Base-by-base conservation (phyloP, 1,140 invertebrate genomes). In the Drosophila serrata region DNA sequence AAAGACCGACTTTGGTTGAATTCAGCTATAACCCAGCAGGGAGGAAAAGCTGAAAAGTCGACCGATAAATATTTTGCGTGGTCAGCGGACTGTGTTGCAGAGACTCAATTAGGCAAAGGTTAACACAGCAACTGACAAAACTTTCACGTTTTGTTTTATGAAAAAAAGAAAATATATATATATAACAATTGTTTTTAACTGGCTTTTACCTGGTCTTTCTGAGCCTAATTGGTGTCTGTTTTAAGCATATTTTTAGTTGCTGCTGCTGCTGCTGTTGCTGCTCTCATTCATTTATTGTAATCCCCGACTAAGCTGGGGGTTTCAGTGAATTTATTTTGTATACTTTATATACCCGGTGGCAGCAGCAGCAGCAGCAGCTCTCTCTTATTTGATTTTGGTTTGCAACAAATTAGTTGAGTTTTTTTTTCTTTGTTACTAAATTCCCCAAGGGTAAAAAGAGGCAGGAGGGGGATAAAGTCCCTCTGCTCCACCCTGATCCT, bases 321-420 rank as follows among this genome's bases (percentile, higher is more conserved):
- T 49, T 15, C n/a, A 35, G 42, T 27, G 24, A 82, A 82, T 68
- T 73, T 73, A 81, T 76, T 79, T 55, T 61, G 79, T 82, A 57
- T 75, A 72, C 53, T 53, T 49, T 37, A 31, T 29, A 22, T 29
- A 22, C 27, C 48, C 46, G 46, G 42, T 13, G 19, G 42, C 42
- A 33, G 3, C 13, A 46, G 43, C 6, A 4, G 24, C 46, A n/a
- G 45, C n/a, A n/a, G n/a, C n/a, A n/a, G n/a, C n/a, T n/a, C 62
- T 62, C 67, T 81, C 74, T 81, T 78, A 79, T 87, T 86, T 87
- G 55, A 86, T 82, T 76, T 87, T 42, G 67, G 60, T 69, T 15
- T 4, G 19, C 49, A 29, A 29, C 64, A 87, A 87, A 87, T 87
- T 87, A 87, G 82, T 87, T 87, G 69, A 79, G 65, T 79, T 87